Percentiles rank a stretch among this genome's conserved stretches.
These are phyloP conservation scores for Myotis davidii DNA, from an alignment of 2,113 vertebrate species.

Conservation along the genomic window DNA sequence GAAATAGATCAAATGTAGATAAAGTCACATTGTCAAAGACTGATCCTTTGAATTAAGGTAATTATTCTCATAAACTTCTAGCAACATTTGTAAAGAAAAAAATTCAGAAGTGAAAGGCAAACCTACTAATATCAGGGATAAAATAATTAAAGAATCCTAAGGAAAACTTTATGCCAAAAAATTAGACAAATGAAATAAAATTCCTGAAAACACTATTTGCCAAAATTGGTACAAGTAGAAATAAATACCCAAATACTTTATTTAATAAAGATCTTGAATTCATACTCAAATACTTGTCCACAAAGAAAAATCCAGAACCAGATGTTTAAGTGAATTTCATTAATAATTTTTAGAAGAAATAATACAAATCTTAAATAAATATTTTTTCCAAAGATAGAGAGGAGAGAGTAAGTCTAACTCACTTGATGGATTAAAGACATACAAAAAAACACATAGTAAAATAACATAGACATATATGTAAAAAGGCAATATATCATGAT, in stretches of 20 bases:
- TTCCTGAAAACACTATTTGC: neutral
- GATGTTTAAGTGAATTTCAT: neutral
- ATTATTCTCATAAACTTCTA: neutral
- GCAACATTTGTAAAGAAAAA: neutral
- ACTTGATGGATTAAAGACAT: neutral
- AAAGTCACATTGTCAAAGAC: neutral
- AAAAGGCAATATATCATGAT: neutral
- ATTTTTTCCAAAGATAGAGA: neutral
- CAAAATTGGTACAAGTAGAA: neutral
- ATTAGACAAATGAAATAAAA: neutral
- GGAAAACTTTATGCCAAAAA: neutral
- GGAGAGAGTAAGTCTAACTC: neutral
- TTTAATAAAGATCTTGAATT: neutral
- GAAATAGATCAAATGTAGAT: neutral
- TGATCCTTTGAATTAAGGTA: neutral
- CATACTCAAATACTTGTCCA: neutral
- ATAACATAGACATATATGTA: neutral
- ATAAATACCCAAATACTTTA: neutral
- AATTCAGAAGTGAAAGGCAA: neutral
- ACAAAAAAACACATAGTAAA: neutral
- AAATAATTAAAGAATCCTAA: neutral
- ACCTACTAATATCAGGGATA: neutral
- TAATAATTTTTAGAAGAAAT: neutral
- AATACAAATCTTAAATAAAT: neutral
- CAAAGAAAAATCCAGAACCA: neutral